These are phyloP conservation scores for Psettodes erumei DNA, from an alignment of 2,113 vertebrate genomes.

Conservation along the genomic window DNA sequence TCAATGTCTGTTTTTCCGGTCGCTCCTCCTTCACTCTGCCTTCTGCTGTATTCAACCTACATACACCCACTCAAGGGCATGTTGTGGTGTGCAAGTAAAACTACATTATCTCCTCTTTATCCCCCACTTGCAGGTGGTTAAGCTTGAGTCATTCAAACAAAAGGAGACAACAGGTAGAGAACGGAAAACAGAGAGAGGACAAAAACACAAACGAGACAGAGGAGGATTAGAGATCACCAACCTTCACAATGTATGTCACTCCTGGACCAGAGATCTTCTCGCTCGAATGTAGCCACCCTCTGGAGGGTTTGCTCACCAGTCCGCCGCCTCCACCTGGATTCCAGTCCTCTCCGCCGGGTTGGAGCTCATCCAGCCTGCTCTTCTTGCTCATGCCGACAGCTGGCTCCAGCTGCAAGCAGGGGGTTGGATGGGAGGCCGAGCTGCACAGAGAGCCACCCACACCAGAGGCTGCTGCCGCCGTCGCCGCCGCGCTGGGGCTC, in stretches of 20 bases:
- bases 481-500: conserved; percentile 79
- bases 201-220: conserved; percentile 7
- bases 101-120: conserved; percentile 45
- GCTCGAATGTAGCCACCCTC: conserved; percentile 90
- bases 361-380: conserved; percentile 85
- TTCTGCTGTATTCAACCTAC: conserved; percentile 59
- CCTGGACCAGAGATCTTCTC: conserved; percentile 98
- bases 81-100: conserved; percentile 56
- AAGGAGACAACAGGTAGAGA: conserved; percentile 65
- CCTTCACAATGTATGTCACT: conserved; percentile 97
- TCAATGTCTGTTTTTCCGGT: conserved; percentile 65
- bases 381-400: conserved; percentile 88
- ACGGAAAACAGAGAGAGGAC: not conserved
- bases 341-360: conserved; percentile 87
- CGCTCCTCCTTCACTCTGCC: conserved; percentile 62
- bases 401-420: conserved; percentile 87
- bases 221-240: conserved; percentile 80
- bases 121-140: conserved; percentile 24
- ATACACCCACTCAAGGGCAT: conserved; percentile 73
- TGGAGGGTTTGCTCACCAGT: conserved; percentile 87
- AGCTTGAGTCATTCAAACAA: conserved; percentile 62
- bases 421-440: conserved; percentile 85
- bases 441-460: conserved; percentile 83
- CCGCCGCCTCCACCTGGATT: conserved; percentile 80
- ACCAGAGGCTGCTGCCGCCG: conserved; percentile 81